Conservation (phyloP, 30 jellyfish, hydroid and myxozoan species). For the Hydractinia symbiolongicarpus region DNA sequence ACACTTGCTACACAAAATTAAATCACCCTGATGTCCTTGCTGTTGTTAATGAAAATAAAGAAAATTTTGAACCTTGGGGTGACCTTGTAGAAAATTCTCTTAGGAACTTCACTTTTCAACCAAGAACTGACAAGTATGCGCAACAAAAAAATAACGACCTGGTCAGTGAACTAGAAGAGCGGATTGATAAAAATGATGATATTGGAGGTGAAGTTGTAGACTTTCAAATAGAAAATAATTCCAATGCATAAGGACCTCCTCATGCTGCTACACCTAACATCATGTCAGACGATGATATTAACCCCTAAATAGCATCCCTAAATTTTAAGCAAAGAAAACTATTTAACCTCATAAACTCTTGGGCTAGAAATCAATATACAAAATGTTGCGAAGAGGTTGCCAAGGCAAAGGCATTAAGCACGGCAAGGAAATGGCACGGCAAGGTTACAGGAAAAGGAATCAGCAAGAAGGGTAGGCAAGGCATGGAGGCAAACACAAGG, state of each 20-base stretch:
- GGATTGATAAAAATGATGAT: neutral
- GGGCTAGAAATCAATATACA: constrained; percentile 1
- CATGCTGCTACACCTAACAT: neutral
- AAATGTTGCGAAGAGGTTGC: too few species aligned
- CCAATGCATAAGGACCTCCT: neutral
- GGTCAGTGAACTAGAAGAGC: neutral
- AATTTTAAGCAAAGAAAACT: neutral
- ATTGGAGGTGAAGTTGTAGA: constrained; percentile 7
- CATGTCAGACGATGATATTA: constrained; percentile 18
- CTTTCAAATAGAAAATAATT: neutral
- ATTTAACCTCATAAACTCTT: neutral
- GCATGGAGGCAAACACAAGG: too few species aligned
- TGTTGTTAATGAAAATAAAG: constrained; percentile 12
- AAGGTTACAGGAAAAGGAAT: too few species aligned
- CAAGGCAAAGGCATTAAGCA: too few species aligned
- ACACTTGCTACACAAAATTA: neutral
- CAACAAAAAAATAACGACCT: constrained; percentile 18
- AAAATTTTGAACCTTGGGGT: neutral
- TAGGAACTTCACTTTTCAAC: constrained; percentile 11
- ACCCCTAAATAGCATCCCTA: neutral
- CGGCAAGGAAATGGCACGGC: too few species aligned
- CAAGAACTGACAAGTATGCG: constrained; percentile 15
- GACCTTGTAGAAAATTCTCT: neutral
- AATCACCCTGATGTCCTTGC: constrained; percentile 11
- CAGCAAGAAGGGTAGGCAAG: too few species aligned